Evolutionary conservation across 1,140 invertebrate genomes (phyloP), one percentile per base, ranked within the genome.

Genomic region (Chlorops oryzae): DNA sequence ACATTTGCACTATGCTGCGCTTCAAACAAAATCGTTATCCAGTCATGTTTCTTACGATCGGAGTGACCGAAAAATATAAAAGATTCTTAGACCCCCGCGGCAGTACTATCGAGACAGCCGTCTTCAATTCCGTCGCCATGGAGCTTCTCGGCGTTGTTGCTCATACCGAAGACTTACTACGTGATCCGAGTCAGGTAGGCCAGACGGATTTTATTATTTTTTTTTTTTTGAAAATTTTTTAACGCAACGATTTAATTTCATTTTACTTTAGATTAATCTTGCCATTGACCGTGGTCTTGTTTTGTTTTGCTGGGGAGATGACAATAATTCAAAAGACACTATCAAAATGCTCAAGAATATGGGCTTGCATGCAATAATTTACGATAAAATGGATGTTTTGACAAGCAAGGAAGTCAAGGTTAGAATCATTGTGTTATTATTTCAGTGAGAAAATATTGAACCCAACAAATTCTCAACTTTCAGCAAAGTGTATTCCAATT

Each of bases 221-320:
- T 35, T 13, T 35, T 3, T 35, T 5, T 35, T 15, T 37, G 10
- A 15, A 35, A 24, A 47, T 17, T 28, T 3, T 23, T 6, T 27
- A n/a, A n/a, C n/a, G n/a, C n/a, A n/a, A n/a, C n/a, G n/a, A n/a
- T 21, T 5, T 20, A 15, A 23, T 46, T 34, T 34, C n/a, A 0
- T n/a, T 17, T 7, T n/a, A n/a, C 13, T 45, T 39, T 7, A 80
- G 78, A 83, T 94, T 1, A 81, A 87, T 58, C 64, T 86, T 40
- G 87, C 87, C 0, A 85, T 83, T 55, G 80, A 87, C 55, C 78
- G 82, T 23, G 86, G 87, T 13, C 76, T 96, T 17, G 81, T 95
- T 2, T 81, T 96, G 35, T 97, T 97, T 68, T 94, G 90, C 66
- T 98, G 94, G 94, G 94, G 94, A 5, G 92, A 96, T 65, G 90